A percentile compares a stretch with the other conserved stretches of the same genome.
phyloP scores from a whole-genome alignment of 2,113 vertebrate species.

The Acanthisitta chloris region DNA sequence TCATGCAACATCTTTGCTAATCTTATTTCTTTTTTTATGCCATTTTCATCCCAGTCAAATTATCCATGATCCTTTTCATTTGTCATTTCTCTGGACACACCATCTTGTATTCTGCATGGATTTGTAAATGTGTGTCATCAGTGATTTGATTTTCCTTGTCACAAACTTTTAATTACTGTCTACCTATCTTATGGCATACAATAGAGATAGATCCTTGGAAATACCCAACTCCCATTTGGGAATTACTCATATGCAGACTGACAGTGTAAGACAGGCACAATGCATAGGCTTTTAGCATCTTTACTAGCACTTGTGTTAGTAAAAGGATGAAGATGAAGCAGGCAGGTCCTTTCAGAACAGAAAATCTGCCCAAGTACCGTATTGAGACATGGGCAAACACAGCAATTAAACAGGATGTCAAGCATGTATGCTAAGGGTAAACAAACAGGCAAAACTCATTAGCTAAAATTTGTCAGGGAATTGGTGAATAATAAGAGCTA shows the following conservation, averaged over 20 bases:
- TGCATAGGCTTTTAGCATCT: neutral
- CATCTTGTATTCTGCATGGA: neutral
- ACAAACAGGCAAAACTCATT: constrained; percentile 33
- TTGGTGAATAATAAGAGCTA: neutral
- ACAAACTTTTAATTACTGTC: constrained; percentile 33
- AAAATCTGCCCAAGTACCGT: neutral
- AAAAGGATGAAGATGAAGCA: neutral
- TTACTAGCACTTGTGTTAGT: neutral
- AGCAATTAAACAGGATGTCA: constrained; percentile 37
- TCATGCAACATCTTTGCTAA: neutral
- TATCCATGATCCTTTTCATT: neutral
- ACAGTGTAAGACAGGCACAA: neutral
- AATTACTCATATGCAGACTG: neutral
- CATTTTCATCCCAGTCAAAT: neutral
- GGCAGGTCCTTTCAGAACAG: neutral
- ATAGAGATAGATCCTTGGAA: neutral
- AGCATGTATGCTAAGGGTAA: neutral
- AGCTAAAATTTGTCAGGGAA: constrained; percentile 15
- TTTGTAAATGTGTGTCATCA: neutral
- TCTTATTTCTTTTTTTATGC: neutral
- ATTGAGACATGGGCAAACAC: neutral
- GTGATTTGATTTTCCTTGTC: neutral
- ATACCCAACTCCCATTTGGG: neutral
- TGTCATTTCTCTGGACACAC: constrained; percentile 4
- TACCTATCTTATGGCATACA: neutral